Base-by-base conservation (phyloP, 2,888 invertebrate species). In the Notodonta ziczac region DNA sequence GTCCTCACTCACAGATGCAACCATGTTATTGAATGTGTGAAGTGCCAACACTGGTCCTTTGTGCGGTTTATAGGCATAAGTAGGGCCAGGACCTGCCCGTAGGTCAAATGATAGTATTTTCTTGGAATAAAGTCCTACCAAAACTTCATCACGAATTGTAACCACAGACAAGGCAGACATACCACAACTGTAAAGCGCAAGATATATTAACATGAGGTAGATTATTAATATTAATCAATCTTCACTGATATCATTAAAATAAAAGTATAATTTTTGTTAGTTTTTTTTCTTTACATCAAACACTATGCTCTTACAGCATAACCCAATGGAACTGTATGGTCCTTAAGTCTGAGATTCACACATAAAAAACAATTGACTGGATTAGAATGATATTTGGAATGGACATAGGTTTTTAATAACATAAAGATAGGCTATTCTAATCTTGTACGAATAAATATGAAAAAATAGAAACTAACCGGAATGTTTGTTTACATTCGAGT, bases 1-100 rank as follows among this genome's bases (percentile, higher is more conserved):
- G 67, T 95, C 95, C 72, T 95, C 95, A 69, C 95, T 95, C 2
- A 94, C 89, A 24, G 95, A 95, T 48, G 95, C 91, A 63, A 95
- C 84, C 77, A 93, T 90, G 67, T 94, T 86, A n/a, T 88, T 84
- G 65, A 79, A 81, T 61, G 84, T 77, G 58, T 86, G 82, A 13
- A 91, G 78, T 53, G 85, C 89, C 67, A 95, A 82, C 2, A 95
- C 93, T 24, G 95, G 93, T 6, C 94, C 91, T 72, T 83, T 90
- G 74, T 95, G 95, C 5, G 94, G 85, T 72, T 90, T 89, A 74
- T 94, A 95, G 3, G 78, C 80, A 46, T 79, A 82, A 14, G 94
- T 85, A 0, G 91, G 88, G n/a, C 67, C 76, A 0, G 85, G 59
- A 44, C 93, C 93, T 42, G 81, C 82, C 57, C 95, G 87, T 32